Percentiles rank a stretch among this genome's conserved stretches.
phyloP scores from a whole-genome alignment of 2,113 vertebrate genomes.

The Pygathrix nemaeus region DNA sequence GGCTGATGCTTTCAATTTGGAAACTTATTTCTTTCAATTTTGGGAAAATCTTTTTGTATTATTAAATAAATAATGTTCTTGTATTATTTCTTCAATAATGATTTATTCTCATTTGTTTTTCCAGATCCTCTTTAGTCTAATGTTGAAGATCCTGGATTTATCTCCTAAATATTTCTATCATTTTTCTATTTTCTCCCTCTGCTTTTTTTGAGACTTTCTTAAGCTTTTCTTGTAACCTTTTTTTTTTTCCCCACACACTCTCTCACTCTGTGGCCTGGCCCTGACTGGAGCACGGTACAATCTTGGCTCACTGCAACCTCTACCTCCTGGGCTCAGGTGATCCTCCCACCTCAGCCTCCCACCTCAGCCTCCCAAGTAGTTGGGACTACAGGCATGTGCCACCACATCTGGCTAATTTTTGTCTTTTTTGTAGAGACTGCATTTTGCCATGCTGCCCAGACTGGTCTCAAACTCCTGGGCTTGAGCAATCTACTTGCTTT shows the following conservation, averaged over 20 bases:
- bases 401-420: too few relatives aligned
- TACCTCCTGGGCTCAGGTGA: too few relatives aligned
- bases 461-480: neutral
- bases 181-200: neutral
- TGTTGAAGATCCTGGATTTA: neutral
- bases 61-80: neutral
- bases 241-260: too few relatives aligned
- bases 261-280: too few relatives aligned
- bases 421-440: too few relatives aligned
- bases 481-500: neutral
- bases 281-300: too few relatives aligned
- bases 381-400: too few relatives aligned
- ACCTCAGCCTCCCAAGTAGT: too few relatives aligned
- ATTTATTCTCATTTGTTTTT: neutral
- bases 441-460: too few relatives aligned
- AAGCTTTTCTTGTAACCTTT: neutral
- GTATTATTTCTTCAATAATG: too few relatives aligned
- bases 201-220: neutral
- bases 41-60: neutral
- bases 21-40: constrained; percentile 2
- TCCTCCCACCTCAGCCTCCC: too few relatives aligned
- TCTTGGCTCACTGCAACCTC: too few relatives aligned
- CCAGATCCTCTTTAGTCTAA: neutral
- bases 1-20: neutral
- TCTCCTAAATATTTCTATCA: neutral